phyloP scores from a whole-genome alignment of 2,888 invertebrate species.

The Trachelus stipa region DNA sequence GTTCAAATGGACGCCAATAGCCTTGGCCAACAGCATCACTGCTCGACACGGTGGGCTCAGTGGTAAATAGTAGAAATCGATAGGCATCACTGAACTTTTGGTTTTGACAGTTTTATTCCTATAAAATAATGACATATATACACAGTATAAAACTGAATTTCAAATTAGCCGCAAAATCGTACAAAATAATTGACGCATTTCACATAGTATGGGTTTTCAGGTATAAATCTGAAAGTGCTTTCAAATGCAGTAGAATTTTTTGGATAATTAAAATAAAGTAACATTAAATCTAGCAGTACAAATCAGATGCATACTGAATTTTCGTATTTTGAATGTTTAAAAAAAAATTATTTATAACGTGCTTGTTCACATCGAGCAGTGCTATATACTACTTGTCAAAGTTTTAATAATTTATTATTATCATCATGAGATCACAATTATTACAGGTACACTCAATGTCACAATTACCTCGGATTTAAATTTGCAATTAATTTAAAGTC shows the following conservation, averaged over 20 bases:
- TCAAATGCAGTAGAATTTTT: not conserved
- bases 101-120: constrained; percentile 27
- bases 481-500: not conserved
- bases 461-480: not conserved
- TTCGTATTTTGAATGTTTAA: not conserved
- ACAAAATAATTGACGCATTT: not conserved
- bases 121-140: not conserved
- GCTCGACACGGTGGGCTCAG: constrained; percentile 76
- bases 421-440: not conserved
- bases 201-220: not conserved
- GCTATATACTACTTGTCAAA: not conserved
- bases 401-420: not conserved
- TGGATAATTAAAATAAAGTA: not conserved
- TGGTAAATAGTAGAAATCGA: constrained; percentile 76
- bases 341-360: not conserved
- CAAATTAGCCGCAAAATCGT: not conserved
- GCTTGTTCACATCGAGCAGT: not conserved
- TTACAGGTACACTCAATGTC: not conserved
- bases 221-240: not conserved
- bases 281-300: not conserved
- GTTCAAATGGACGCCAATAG: constrained; percentile 75
- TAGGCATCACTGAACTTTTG: constrained; percentile 37
- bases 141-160: not conserved
- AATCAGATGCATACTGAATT: not conserved
- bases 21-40: constrained; percentile 74